Evolutionary conservation across 2,113 vertebrate genomes (phyloP).

Genomic region (Stercorarius parasiticus): DNA sequence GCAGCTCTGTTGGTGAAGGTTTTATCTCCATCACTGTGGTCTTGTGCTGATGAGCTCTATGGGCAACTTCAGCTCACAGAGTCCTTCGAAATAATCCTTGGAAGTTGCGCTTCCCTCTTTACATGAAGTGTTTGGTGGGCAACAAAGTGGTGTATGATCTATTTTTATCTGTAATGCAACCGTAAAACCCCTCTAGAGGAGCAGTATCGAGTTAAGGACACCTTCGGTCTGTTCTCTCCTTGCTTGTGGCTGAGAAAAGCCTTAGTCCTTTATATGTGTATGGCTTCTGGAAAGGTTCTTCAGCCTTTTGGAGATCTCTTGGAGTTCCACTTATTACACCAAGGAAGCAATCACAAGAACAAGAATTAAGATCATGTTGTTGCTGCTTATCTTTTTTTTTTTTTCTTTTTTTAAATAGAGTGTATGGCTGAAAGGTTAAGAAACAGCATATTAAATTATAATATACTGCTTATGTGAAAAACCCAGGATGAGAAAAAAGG

Average conservation of each 20-base stretch:
- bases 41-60: not conserved
- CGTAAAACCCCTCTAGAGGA: not conserved
- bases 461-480: not conserved
- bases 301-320: not conserved
- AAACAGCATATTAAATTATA: not conserved
- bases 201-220: not conserved
- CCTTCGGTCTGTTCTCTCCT: not conserved
- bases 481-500: not conserved
- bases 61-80: not conserved
- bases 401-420: not conserved
- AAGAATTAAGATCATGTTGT: not conserved
- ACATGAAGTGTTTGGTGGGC: not conserved
- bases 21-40: not conserved
- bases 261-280: too few species aligned
- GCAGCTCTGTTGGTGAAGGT: not conserved
- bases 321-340: not conserved
- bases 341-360: not conserved
- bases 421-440: not conserved
- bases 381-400: not conserved
- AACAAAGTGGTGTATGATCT: not conserved
- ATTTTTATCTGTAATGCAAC: not conserved
- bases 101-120: not conserved
- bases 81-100: not conserved
- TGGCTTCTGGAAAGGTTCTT: not conserved
- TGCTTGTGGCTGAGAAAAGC: not conserved